Percentiles rank a stretch among this genome's conserved stretches.
Conservation (phyloP, 1,140 invertebrate species). For the Drosophila dunni region DNA sequence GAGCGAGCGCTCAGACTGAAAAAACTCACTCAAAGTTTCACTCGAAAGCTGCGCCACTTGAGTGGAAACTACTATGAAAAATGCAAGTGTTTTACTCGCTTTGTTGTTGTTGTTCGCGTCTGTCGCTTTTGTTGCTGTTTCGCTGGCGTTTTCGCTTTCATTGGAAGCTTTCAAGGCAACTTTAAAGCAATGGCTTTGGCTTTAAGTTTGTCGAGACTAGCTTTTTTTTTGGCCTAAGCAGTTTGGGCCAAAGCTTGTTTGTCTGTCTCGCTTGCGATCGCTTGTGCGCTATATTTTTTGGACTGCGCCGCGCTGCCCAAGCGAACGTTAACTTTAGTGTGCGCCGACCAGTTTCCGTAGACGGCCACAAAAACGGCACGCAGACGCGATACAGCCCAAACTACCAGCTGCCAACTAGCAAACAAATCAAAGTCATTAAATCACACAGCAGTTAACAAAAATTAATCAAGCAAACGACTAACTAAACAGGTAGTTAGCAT, state of each 20-base stretch:
- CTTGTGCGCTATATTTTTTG: constrained; percentile 67
- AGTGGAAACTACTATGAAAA: constrained; percentile 57
- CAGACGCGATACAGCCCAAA: constrained; percentile 42
- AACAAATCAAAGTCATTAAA: constrained; percentile 28
- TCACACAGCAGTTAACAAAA: background rate
- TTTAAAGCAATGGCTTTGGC: constrained; percentile 56
- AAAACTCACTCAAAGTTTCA: constrained; percentile 26
- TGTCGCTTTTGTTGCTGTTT: constrained; percentile 30
- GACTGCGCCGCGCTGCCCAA: constrained; percentile 70
- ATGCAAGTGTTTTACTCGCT: constrained; percentile 62
- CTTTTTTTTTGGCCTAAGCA: constrained; percentile 28
- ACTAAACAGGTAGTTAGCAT: constrained; percentile 26
- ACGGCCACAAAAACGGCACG: constrained; percentile 79
- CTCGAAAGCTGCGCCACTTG: constrained; percentile 62
- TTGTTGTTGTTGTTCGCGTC: constrained; percentile 8
- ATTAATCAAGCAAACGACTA: constrained; percentile 9
- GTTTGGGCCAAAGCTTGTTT: constrained; percentile 68
- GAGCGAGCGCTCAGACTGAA: background rate
- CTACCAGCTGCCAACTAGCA: constrained; percentile 32
- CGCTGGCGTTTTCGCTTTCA: constrained; percentile 66
- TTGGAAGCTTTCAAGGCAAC: constrained; percentile 76
- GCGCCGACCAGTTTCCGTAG: constrained; percentile 84
- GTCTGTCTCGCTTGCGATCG: constrained; percentile 57
- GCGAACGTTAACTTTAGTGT: constrained; percentile 83
- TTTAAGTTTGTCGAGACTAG: constrained; percentile 46